phyloP scores from a whole-genome alignment of 2,888 invertebrate genomes.

The Bibio marci region DNA sequence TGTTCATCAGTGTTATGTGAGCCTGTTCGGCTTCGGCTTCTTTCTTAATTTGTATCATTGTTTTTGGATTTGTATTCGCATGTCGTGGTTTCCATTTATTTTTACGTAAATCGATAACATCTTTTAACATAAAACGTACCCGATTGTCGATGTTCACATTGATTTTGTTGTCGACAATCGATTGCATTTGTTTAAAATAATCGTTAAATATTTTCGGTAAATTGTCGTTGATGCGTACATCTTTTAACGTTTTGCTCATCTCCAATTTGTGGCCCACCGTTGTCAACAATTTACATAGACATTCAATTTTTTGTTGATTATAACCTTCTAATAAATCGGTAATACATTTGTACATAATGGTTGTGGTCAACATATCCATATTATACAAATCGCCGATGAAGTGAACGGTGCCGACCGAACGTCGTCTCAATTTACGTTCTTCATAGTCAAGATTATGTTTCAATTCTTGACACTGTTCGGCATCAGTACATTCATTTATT shows the following conservation, averaged over 20 bases:
- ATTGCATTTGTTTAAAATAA: slow-evolving; percentile 50
- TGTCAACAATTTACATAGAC: slow-evolving; percentile 77
- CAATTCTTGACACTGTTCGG: slow-evolving; percentile 55
- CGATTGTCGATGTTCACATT: slow-evolving; percentile 21
- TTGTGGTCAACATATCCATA: slow-evolving; percentile 69
- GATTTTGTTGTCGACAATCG: slow-evolving; percentile 46
- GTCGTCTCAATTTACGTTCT: slow-evolving; percentile 57
- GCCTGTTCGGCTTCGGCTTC: slow-evolving; percentile 73
- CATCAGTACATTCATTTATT: slow-evolving; percentile 26
- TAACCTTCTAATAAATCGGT: slow-evolving; percentile 51
- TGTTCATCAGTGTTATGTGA: slow-evolving; percentile 32
- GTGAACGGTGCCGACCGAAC: slow-evolving; percentile 80
- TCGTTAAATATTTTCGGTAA: slow-evolving; percentile 2
- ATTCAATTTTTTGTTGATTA: slow-evolving; percentile 85
- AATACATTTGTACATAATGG: slow-evolving; percentile 79
- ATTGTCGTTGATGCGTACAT: slow-evolving; percentile 26
- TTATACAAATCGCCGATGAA: slow-evolving; percentile 82
- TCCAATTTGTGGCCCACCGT: slow-evolving; percentile 82
- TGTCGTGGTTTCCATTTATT: slow-evolving; percentile 74
- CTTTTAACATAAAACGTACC: slow-evolving; percentile 58
- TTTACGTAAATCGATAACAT: slow-evolving; percentile 74
- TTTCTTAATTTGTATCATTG: slow-evolving; percentile 84
- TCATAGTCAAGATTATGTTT: slow-evolving; percentile 51
- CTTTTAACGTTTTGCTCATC: no score
- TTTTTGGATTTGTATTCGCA: slow-evolving; percentile 79